These are phyloP conservation scores for Trichomycterus rosablanca DNA, from an alignment of 2,113 vertebrate species.

Conservation along the genomic window DNA sequence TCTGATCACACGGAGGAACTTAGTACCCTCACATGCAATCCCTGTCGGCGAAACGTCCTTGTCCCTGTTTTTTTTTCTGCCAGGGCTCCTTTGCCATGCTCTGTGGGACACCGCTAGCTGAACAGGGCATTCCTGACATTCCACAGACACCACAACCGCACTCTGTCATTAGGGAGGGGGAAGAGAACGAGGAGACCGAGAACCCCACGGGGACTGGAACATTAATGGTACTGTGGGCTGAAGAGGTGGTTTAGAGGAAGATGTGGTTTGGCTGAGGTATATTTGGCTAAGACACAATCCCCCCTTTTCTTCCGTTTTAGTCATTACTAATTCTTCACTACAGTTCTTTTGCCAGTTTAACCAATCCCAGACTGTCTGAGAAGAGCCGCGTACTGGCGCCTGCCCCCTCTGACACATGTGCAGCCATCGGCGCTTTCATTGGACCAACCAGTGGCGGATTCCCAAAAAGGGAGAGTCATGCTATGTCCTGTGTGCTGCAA, in stretches of 20 bases:
- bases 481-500: too few relatives aligned
- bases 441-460: too few relatives aligned
- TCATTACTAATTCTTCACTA: too few relatives aligned
- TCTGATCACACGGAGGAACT: slow-evolving; percentile 2
- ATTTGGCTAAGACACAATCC: too few relatives aligned
- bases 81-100: slow-evolving; percentile 42
- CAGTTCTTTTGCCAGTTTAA: too few relatives aligned
- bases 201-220: slow-evolving; percentile 23
- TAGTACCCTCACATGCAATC: slow-evolving; percentile 17
- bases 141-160: slow-evolving; percentile 58
- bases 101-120: slow-evolving; percentile 54
- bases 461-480: too few relatives aligned
- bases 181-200: too few relatives aligned
- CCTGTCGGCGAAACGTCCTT: slow-evolving; percentile 12
- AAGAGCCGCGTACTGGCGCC: too few relatives aligned
- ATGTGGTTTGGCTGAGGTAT: slow-evolving; percentile 14
- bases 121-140: slow-evolving; percentile 57
- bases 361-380: too few relatives aligned
- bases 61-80: slow-evolving; percentile 26
- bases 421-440: too few relatives aligned
- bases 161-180: slow-evolving; percentile 53
- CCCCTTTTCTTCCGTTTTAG: too few relatives aligned
- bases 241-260: slow-evolving; percentile 18
- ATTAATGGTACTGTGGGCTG: slow-evolving; percentile 23
- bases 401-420: too few relatives aligned